These are phyloP conservation scores for Lysiphlebus fabarum DNA, from an alignment of 1,140 invertebrate genomes.

Conservation along the genomic window DNA sequence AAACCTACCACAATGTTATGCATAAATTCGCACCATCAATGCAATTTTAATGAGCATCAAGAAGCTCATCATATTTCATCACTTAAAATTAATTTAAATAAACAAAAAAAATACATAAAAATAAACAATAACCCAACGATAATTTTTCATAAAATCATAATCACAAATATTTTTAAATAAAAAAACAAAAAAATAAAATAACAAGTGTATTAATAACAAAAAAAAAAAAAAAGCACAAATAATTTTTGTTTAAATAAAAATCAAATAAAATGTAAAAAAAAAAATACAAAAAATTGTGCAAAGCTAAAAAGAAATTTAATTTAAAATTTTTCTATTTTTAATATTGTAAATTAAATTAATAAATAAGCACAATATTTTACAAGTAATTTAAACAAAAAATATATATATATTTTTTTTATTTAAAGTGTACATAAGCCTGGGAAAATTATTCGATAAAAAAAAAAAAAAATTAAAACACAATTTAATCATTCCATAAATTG, in stretches of 20 bases:
- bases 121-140: neutral
- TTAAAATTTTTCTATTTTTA: neutral
- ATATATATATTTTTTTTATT: neutral
- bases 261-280: too few species aligned
- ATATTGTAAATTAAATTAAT: too few species aligned
- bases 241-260: too few species aligned
- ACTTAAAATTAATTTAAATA: neutral
- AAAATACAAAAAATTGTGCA: too few species aligned
- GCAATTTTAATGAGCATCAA: neutral
- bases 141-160: too few species aligned
- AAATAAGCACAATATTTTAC: neutral
- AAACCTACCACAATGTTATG: neutral
- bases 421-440: too few species aligned
- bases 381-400: neutral
- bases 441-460: too few species aligned
- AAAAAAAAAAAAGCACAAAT: too few species aligned
- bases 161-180: too few species aligned
- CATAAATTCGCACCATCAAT: neutral
- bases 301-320: too few species aligned
- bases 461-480: neutral
- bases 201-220: too few species aligned
- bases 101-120: neutral
- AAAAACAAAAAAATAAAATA: too few species aligned
- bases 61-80: neutral
- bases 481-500: slow-evolving; percentile 9